Conservation (phyloP, 2,113 vertebrate species). For the Isichthys henryi region DNA sequence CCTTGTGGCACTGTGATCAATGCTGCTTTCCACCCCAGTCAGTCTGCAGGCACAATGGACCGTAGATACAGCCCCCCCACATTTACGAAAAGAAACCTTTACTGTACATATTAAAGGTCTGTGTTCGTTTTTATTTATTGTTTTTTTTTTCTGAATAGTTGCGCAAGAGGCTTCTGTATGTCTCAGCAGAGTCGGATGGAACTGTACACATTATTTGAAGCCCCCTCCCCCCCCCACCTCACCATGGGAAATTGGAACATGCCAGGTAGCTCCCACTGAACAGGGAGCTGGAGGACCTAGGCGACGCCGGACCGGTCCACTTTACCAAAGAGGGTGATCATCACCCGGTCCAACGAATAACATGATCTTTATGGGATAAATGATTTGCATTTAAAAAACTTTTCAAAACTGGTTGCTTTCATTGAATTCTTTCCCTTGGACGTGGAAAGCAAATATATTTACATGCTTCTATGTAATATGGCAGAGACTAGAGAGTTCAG, state of each 20-base stretch:
- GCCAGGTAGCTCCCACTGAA: neutral
- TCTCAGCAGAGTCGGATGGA: neutral
- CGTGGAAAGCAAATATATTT: neutral
- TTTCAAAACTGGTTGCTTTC: neutral
- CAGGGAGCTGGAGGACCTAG: neutral
- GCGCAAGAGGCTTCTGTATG: neutral
- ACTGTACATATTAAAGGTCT: constrained; percentile 2
- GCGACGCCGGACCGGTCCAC: neutral
- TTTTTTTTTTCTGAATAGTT: neutral
- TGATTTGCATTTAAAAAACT: neutral
- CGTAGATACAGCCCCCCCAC: neutral
- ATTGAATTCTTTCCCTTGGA: neutral
- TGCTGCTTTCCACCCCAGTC: neutral
- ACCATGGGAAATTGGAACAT: neutral
- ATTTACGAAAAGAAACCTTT: neutral
- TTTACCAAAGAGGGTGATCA: neutral
- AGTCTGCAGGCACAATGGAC: neutral
- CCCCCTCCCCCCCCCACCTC: neutral
- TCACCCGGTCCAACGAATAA: neutral
- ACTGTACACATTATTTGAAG: neutral
- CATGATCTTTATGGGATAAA: neutral
- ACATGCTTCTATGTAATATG: neutral
- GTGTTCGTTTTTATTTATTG: constrained; percentile 13
- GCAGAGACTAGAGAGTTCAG: neutral
- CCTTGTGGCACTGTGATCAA: neutral